Conservation (phyloP, 2,113 vertebrate species). For the Poicephalus meyeri region DNA sequence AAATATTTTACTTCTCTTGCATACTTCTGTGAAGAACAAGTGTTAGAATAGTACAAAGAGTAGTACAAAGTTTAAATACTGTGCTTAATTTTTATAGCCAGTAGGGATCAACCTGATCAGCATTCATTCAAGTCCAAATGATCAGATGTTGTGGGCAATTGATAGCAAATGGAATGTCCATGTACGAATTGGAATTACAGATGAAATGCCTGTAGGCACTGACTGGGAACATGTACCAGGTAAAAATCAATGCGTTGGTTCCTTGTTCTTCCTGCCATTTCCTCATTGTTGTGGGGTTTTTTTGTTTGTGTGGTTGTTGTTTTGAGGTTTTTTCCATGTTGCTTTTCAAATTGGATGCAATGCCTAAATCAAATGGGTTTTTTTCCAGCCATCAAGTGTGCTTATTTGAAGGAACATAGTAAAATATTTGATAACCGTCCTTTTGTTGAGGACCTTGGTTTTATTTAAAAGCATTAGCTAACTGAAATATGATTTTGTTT, state of each 20-base stretch:
- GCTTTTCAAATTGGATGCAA: neutral
- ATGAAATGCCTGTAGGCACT: slow-evolving; percentile 96
- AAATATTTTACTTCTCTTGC: neutral
- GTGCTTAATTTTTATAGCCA: slow-evolving; percentile 77
- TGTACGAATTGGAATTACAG: slow-evolving; percentile 87
- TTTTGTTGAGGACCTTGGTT: neutral
- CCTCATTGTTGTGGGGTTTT: neutral
- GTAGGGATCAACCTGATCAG: slow-evolving; percentile 86
- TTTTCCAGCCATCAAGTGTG: neutral
- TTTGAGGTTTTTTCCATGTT: neutral
- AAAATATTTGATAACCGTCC: neutral
- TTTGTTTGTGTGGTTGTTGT: neutral
- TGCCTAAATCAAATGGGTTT: neutral
- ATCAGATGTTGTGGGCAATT: slow-evolving; percentile 91
- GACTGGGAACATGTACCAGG: slow-evolving; percentile 96
- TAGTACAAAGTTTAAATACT: slow-evolving; percentile 33
- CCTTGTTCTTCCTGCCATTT: neutral
- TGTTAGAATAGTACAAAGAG: neutral
- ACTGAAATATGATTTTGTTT: neutral
- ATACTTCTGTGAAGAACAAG: neutral
- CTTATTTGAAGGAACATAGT: neutral
- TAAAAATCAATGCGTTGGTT: slow-evolving; percentile 42
- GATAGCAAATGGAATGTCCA: slow-evolving; percentile 90
- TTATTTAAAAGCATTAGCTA: neutral
- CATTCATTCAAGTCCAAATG: slow-evolving; percentile 88